Percentiles rank a stretch among this genome's conserved stretches.
These are phyloP conservation scores for Cyclopterus lumpus DNA, from an alignment of 2,797 vertebrate species.

Conservation along the genomic window DNA sequence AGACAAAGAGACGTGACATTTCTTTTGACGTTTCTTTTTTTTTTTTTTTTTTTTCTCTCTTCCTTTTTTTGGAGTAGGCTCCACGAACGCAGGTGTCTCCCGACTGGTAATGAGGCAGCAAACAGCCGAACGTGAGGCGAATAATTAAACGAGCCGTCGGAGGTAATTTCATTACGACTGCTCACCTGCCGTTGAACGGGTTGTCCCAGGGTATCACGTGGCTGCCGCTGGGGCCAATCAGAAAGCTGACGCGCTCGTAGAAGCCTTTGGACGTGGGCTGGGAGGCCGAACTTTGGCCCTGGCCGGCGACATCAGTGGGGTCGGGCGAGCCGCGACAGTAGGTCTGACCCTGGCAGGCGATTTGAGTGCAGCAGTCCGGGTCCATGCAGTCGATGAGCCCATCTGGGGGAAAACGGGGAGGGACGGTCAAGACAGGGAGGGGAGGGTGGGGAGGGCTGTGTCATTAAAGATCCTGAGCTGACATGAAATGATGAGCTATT, in stretches of 20 bases:
- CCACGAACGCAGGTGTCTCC: conserved; percentile 67
- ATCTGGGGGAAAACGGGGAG: conserved; percentile 85
- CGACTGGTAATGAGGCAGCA: conserved; percentile 64
- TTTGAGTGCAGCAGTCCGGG: conserved; percentile 97
- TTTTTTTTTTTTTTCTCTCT: conserved; percentile 32
- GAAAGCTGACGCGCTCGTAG: conserved; percentile 93
- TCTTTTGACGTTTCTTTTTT: conserved; percentile 40
- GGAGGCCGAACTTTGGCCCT: conserved; percentile 84
- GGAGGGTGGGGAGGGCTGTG: conserved; percentile 9
- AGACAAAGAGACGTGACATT: conserved; percentile 58
- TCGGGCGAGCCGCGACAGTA: conserved; percentile 96
- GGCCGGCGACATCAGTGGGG: conserved; percentile 89
- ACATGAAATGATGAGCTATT: conserved; percentile 19
- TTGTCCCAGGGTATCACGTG: conserved; percentile 93
- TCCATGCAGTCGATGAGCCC: conserved; percentile 98
- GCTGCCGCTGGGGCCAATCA: conserved; percentile 92
- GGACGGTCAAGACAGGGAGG: conserved; percentile 35
- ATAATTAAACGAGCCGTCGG: conserved; percentile 67
- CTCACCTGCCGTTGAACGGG: conserved; percentile 96
- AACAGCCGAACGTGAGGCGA: conserved; percentile 46
- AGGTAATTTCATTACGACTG: conserved; percentile 27
- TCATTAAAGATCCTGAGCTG: conserved; percentile 42
- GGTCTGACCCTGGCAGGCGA: conserved; percentile 93
- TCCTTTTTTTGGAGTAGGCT: conserved; percentile 47
- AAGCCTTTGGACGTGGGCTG: conserved; percentile 90